Evolutionary conservation across 2,113 vertebrate genomes (phyloP), one percentile per base, ranked within the genome.

Genomic region (Helogale parvula): DNA sequence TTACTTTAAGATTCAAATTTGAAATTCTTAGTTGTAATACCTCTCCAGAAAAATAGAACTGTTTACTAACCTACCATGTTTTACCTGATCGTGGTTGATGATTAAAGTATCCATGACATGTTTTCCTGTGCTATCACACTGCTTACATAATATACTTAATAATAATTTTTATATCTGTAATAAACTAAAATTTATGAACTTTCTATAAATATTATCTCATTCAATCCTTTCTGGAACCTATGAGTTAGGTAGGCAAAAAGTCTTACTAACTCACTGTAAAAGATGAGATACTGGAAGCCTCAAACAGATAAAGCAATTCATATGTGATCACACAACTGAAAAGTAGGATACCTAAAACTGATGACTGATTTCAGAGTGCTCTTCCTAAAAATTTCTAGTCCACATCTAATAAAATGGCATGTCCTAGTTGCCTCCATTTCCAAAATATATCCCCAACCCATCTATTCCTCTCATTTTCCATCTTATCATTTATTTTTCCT

Each of bases 221-320:
- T 84, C 13, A 33, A 15, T 93, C 82, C 14, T 95, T 95, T 93
- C 76, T 80, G 33, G 15, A 93, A 92, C n/a, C 69, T 45, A 1
- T 65, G n/a, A 96, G 27, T 47, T 74, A 95, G 25, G 16, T 89
- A 74, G 16, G 25, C 74, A 77, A 57, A 3, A 77, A 74, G 27
- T 88, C 25, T 57, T 52, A 90, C 52, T 77, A 95, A 17, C 12
- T 81, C 41, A 82, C 54, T 94, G 31, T 80, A 86, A 88, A 92
- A 69, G 54, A 92, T 82, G 57, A 86, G 7, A n/a, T 45, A 89
- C 60, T 80, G 92, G 93, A 93, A 33, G 17, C n/a, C n/a, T 47
- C 17, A 83, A 50, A 79, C 4, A 31, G 7, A 96, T 50, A 33
- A 91, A 79, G 23, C 19, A 63, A n/a, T 86, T 93, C 41, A 10